Evolutionary conservation across 2,113 vertebrate genomes (phyloP).

Genomic region (Forbesichthys papilliferus): DNA sequence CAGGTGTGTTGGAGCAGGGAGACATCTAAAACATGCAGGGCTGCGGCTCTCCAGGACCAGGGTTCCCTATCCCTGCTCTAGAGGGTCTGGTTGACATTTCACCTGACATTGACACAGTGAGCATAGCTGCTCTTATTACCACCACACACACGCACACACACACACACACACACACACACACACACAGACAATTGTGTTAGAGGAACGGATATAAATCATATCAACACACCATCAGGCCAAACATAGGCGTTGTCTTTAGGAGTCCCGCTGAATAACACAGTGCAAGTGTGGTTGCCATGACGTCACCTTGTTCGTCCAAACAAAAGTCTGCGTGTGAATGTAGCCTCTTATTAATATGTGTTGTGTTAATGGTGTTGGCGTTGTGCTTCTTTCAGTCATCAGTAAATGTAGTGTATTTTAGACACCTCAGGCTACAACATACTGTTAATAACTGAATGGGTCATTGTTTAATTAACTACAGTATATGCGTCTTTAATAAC

Average conservation of each 20-base stretch:
- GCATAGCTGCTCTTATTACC: background rate
- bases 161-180: background rate
- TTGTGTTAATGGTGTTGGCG: background rate
- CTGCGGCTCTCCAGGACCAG: no score
- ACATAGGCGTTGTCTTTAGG: slow-evolving; percentile 18
- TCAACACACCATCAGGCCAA: slow-evolving; percentile 20
- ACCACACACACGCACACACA: background rate
- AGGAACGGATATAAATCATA: slow-evolving; percentile 34
- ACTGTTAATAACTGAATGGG: no score
- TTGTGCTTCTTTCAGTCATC: background rate
- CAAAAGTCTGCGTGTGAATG: background rate
- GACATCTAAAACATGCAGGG: no score
- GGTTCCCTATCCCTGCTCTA: no score
- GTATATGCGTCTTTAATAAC: no score
- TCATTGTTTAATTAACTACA: no score
- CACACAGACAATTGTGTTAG: slow-evolving; percentile 15
- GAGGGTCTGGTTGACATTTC: background rate
- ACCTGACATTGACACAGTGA: slow-evolving; percentile 30
- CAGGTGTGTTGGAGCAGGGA: no score
- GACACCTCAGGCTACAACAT: background rate
- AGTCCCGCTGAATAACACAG: slow-evolving; percentile 12
- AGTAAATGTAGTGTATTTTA: background rate
- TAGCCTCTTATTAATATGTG: background rate
- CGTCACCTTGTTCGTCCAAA: background rate
- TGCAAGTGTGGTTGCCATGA: background rate